These are phyloP conservation scores for Tridacna gigas DNA, from an alignment of 2,888 invertebrate species.

Conservation along the genomic window DNA sequence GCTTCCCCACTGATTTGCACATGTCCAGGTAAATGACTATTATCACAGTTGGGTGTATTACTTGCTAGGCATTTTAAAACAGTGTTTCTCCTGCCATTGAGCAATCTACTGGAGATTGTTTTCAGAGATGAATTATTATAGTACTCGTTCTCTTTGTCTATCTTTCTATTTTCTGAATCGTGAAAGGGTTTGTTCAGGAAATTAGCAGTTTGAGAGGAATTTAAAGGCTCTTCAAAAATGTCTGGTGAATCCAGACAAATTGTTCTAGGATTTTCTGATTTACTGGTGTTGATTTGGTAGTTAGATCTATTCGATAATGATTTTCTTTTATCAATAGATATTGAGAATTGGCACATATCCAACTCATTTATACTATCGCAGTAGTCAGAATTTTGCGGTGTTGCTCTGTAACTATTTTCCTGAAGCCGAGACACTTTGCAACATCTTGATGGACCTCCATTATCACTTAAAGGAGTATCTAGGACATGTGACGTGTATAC, in stretches of 20 bases:
- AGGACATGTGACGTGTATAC: neutral
- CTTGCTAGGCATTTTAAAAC: constrained; percentile 14
- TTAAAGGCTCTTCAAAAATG: neutral
- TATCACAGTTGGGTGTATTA: constrained; percentile 25
- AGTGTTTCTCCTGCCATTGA: neutral
- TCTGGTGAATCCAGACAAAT: neutral
- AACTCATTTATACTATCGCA: too few species aligned
- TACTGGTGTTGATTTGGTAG: neutral
- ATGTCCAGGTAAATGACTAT: neutral
- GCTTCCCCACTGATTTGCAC: too few species aligned
- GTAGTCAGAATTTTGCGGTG: neutral
- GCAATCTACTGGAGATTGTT: neutral
- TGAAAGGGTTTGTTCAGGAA: neutral
- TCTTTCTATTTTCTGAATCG: neutral
- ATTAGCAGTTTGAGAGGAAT: neutral
- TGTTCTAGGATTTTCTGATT: neutral
- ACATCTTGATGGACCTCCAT: neutral
- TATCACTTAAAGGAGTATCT: neutral
- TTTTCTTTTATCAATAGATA: neutral
- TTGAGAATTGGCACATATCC: neutral
- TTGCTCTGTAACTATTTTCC: too few species aligned
- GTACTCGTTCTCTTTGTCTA: neutral
- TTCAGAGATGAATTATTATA: too few species aligned
- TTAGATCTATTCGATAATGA: neutral
- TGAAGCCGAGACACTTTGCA: too few species aligned